Percentiles rank a stretch among this genome's conserved stretches.
Conservation (phyloP, 1,140 invertebrate genomes). For the Euura saliciscinereae region DNA sequence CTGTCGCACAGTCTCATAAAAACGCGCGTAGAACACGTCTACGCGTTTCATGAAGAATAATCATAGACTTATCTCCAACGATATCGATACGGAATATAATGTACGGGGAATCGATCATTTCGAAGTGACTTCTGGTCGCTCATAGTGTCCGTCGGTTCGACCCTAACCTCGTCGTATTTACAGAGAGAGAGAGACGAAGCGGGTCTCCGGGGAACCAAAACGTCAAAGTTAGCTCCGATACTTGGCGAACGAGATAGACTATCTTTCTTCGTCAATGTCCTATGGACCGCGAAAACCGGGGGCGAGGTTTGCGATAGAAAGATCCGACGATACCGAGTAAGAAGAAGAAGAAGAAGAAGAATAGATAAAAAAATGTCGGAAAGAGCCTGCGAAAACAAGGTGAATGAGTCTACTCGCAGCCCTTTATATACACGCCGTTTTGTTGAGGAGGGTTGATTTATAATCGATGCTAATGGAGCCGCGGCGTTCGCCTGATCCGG, state of each 20-base stretch:
- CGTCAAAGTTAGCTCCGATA: neutral
- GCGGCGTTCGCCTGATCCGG: too few relatives aligned
- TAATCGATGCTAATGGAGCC: slow-evolving; percentile 15
- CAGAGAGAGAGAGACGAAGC: neutral
- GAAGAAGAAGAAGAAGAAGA: neutral
- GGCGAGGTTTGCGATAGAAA: slow-evolving; percentile 34
- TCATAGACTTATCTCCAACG: too few relatives aligned
- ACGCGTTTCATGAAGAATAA: too few relatives aligned
- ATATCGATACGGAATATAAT: too few relatives aligned
- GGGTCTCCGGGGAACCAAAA: neutral
- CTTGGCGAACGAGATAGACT: neutral
- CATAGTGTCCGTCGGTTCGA: too few relatives aligned
- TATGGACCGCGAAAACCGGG: neutral
- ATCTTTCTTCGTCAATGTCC: slow-evolving; percentile 4
- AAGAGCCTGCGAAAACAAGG: neutral
- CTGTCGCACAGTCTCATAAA: too few relatives aligned
- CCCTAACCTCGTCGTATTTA: neutral
- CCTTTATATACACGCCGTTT: neutral
- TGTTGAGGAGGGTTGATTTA: slow-evolving; percentile 9
- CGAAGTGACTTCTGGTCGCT: too few relatives aligned
- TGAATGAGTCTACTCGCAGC: neutral
- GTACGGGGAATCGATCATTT: too few relatives aligned
- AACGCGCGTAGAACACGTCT: too few relatives aligned
- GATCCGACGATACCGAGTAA: neutral
- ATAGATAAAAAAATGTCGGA: neutral